Base-by-base conservation (phyloP, 2,113 vertebrate species). In the Triplophysa siluroides region DNA sequence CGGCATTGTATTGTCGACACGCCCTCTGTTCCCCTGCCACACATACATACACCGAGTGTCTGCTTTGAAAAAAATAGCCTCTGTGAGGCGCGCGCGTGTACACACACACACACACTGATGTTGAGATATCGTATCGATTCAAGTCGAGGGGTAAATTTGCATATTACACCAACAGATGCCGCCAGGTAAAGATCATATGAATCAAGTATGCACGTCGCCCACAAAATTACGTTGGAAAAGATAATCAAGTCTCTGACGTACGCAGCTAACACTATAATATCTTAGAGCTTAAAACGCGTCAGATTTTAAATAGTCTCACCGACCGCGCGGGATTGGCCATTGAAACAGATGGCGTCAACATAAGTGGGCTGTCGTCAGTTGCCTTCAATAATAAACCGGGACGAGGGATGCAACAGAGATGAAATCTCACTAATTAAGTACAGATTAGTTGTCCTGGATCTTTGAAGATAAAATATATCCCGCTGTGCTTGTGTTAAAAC, bases 1-100 rank as follows among this genome's bases (percentile, higher is more conserved):
- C 58, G 74, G 70, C 69, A 63, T 52, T 33, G 70, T 60, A 65
- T 24, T 81, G 67, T 65, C 69, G 78, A 74, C 78, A 83, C 78
- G 73, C 78, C 81, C 73, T 78, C 75, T 65, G 60, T 45, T 60
- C 52, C 58, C 38, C 54, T 29, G 12, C 23, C 41, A 73, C 66
- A 73, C 60, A 29, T 54, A 80, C 64, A 71, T 54, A 80, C 64
- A 71, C 43, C 54, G n/a, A 41, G 58, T 24, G 52, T 18, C 41
- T 45, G 21, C 52, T 45, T n/a, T 81, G 54, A 66, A 43, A 43
- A 76, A 61, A 64, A 81, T 18, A 62, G 65, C 73, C 38, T 41
- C 80, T 43, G n/a, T 33, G n/a, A 50, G 9, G n/a, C 52, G 26
- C 23, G 33, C 56, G 23, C 26, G 5, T 38, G 6, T 7, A 13